Conservation (phyloP, 2,797 vertebrate species). For the Peromyscus melanophrys region DNA sequence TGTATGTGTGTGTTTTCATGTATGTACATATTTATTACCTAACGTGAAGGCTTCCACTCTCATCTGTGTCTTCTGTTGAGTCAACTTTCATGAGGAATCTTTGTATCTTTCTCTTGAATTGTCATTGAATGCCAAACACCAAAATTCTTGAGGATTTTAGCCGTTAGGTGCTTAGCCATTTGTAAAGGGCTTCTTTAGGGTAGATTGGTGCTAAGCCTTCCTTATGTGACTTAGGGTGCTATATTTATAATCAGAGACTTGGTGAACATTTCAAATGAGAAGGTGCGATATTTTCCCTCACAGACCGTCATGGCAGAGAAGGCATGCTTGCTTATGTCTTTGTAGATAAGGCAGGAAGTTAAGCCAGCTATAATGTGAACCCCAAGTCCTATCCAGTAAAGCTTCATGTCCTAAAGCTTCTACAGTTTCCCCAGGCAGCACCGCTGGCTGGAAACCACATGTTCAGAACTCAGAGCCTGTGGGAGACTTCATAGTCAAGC, state of each 20-base stretch:
- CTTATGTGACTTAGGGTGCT: background rate
- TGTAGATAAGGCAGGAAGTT: background rate
- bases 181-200: background rate
- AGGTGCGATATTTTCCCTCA: background rate
- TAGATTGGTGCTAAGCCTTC: background rate
- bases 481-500: background rate
- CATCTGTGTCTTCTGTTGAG: background rate
- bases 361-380: background rate
- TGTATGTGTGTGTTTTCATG: background rate
- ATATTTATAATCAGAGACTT: background rate
- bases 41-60: background rate
- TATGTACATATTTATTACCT: too few species aligned
- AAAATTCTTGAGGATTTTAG: background rate
- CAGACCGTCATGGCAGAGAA: background rate
- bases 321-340: background rate
- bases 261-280: background rate
- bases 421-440: background rate
- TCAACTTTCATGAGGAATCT: background rate
- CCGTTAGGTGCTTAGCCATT: background rate
- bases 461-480: background rate
- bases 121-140: background rate
- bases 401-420: background rate
- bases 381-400: background rate
- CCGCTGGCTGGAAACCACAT: accelerated
- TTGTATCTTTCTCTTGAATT: background rate